phyloP scores from a whole-genome alignment of 2,797 vertebrate genomes.

The Pygocentrus nattereri region DNA sequence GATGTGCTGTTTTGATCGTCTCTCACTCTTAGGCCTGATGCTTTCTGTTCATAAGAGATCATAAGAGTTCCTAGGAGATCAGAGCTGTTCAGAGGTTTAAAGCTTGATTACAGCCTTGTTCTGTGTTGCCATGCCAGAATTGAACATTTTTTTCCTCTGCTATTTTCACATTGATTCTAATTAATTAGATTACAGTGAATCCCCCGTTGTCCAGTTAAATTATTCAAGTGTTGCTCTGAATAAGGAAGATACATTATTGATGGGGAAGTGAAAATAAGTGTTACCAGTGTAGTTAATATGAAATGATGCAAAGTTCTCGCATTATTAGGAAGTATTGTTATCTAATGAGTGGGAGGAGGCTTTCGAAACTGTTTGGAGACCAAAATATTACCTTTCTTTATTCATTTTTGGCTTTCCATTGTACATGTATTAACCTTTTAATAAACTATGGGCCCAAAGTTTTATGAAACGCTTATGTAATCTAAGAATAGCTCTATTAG shows the following conservation, averaged over 20 bases:
- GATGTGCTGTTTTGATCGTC: background rate
- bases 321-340: background rate
- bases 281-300: background rate
- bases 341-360: background rate
- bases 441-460: no score
- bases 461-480: no score
- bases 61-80: background rate
- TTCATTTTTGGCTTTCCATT: background rate
- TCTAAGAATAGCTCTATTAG: no score
- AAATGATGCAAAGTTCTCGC: background rate
- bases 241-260: conserved; percentile 23
- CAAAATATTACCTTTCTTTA: background rate
- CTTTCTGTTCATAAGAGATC: conserved; percentile 4
- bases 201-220: conserved; percentile 13
- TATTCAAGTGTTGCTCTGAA: background rate
- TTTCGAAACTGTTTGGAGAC: background rate
- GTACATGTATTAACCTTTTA: background rate
- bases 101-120: background rate
- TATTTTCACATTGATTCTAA: conserved; percentile 5
- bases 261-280: background rate
- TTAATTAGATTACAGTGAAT: conserved; percentile 12
- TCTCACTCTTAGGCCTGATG: no score
- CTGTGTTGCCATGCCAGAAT: background rate
- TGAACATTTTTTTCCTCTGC: background rate
- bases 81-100: background rate